Evolutionary conservation across 2,113 vertebrate genomes (phyloP).

Genomic region (Serinus canaria): DNA sequence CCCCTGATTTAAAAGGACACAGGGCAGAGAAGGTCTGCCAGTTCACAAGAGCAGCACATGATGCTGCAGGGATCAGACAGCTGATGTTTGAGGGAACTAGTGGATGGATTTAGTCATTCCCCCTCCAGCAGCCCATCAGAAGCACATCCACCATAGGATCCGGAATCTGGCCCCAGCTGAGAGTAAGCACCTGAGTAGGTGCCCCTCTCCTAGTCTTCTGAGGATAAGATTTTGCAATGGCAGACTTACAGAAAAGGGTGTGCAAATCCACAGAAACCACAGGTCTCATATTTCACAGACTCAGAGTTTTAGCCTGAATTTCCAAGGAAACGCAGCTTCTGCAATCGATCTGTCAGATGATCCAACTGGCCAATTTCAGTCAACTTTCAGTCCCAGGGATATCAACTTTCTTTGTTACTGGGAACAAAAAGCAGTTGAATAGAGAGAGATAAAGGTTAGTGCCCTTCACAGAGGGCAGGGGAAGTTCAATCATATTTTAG

Average conservation of each 20-base stretch:
- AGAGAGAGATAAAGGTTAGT: background rate
- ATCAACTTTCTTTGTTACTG: background rate
- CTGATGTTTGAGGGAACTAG: background rate
- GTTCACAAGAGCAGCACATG: background rate
- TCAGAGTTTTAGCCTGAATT: background rate
- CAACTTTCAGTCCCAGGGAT: background rate
- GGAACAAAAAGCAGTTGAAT: background rate
- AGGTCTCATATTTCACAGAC: background rate
- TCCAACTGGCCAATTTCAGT: background rate
- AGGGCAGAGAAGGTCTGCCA: background rate
- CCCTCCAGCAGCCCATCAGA: background rate
- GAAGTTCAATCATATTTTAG: background rate
- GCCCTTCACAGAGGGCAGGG: background rate
- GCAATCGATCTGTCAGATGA: background rate
- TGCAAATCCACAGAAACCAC: background rate
- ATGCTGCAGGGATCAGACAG: background rate
- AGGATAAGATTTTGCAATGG: background rate
- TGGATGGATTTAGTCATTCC: background rate
- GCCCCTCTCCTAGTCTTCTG: background rate
- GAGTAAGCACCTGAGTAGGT: background rate
- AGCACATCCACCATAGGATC: accelerated
- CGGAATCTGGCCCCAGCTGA: conserved; percentile 19
- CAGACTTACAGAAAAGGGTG: background rate
- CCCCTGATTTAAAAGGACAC: background rate
- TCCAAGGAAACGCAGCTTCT: background rate